phyloP scores from a whole-genome alignment of 2,888 invertebrate genomes.

The Melieria crassipennis region DNA sequence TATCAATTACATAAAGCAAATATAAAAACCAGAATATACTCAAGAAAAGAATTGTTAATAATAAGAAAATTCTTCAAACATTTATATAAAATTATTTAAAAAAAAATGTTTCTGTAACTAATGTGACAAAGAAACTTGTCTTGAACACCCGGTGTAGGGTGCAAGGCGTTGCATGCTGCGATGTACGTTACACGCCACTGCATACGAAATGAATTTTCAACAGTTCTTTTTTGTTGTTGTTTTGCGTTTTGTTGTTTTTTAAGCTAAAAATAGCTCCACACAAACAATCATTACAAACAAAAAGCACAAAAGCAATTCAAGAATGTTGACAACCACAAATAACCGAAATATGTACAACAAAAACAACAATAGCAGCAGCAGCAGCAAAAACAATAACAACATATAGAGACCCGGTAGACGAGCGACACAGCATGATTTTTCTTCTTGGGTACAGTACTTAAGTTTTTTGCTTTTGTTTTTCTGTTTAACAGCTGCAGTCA shows the following conservation, averaged over 20 bases:
- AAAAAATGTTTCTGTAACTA: background rate
- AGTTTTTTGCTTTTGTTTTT: background rate
- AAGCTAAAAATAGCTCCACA: background rate
- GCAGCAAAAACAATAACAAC: background rate
- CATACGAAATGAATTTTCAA: too few species aligned
- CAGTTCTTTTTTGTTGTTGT: too few species aligned
- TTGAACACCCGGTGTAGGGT: too few species aligned
- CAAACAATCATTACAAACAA: background rate
- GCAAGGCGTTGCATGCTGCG: too few species aligned
- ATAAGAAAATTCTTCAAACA: background rate
- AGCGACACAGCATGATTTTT: background rate
- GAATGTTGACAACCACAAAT: background rate
- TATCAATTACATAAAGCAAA: too few species aligned
- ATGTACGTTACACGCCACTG: too few species aligned
- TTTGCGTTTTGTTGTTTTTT: background rate
- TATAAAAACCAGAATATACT: too few species aligned
- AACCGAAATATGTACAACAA: background rate
- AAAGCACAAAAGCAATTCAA: conserved; percentile 2
- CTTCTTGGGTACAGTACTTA: background rate
- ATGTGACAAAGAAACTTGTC: background rate
- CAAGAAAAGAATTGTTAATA: too few species aligned
- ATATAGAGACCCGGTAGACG: background rate
- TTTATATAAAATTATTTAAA: background rate
- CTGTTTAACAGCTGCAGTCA: background rate
- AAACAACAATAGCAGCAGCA: conserved; percentile 7